These are phyloP conservation scores for Alethe castanea DNA, from an alignment of 2,113 vertebrate genomes.

Conservation along the genomic window DNA sequence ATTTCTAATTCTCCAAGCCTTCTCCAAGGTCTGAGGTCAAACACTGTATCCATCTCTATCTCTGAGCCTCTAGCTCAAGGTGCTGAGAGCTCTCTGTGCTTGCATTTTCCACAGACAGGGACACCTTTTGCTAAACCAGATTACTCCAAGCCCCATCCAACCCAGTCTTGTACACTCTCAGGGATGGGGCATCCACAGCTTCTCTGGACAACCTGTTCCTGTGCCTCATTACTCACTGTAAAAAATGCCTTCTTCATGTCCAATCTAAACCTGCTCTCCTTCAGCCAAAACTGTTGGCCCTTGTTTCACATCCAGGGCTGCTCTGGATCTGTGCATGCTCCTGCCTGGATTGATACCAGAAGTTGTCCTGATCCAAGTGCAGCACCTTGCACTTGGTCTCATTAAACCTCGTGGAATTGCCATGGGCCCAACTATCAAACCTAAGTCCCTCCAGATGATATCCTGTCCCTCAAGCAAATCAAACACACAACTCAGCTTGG, in stretches of 20 bases:
- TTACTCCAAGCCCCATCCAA: background rate
- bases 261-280: background rate
- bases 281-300: background rate
- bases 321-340: background rate
- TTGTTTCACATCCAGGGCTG: background rate
- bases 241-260: background rate
- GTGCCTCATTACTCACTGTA: background rate
- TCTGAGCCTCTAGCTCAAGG: no score
- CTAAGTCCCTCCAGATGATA: background rate
- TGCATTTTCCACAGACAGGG: no score
- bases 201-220: background rate
- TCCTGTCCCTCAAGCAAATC: rapidly evolving
- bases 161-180: background rate
- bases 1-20: no score
- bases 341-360: background rate
- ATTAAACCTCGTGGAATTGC: background rate
- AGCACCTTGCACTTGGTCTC: background rate
- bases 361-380: background rate
- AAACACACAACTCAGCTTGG: background rate
- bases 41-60: no score
- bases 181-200: background rate
- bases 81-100: no score
- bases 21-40: no score
- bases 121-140: background rate
- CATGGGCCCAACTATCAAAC: background rate